phyloP scores from a whole-genome alignment of 2,113 vertebrate genomes.

The Thoracochromis brauschi region DNA sequence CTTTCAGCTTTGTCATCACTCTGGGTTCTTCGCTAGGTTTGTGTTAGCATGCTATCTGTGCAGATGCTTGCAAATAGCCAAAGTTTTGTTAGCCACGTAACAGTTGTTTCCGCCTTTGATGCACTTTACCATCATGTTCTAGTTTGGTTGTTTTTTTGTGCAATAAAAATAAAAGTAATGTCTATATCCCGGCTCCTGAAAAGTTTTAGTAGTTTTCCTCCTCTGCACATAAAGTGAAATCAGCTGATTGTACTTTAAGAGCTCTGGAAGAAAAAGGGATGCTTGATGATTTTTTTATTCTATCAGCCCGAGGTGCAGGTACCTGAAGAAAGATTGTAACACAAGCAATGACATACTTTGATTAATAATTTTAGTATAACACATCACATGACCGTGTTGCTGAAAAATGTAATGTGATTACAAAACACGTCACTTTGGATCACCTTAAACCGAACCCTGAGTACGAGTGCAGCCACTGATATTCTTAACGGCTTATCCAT shows the following conservation, averaged over 20 bases:
- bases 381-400: not conserved
- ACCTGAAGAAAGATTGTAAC: not conserved
- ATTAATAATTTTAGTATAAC: not conserved
- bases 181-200: not conserved
- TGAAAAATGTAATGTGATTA: not conserved
- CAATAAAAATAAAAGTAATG: not conserved
- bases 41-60: not conserved
- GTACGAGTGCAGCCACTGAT: not conserved
- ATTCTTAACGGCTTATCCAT: not conserved
- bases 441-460: not conserved
- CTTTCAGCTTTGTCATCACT: not conserved
- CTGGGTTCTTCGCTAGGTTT: not conserved
- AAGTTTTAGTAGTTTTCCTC: not conserved
- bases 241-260: not conserved
- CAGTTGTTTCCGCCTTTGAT: not conserved
- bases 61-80: not conserved
- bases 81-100: not conserved
- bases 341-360: not conserved
- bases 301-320: not conserved
- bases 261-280: not conserved
- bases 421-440: not conserved
- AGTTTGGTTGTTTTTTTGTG: not conserved
- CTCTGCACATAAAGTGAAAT: not conserved
- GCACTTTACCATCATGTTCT: not conserved
- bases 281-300: not conserved